Evolutionary conservation across 2,888 invertebrate species (phyloP).

Genomic region (Linyphia triangularis): DNA sequence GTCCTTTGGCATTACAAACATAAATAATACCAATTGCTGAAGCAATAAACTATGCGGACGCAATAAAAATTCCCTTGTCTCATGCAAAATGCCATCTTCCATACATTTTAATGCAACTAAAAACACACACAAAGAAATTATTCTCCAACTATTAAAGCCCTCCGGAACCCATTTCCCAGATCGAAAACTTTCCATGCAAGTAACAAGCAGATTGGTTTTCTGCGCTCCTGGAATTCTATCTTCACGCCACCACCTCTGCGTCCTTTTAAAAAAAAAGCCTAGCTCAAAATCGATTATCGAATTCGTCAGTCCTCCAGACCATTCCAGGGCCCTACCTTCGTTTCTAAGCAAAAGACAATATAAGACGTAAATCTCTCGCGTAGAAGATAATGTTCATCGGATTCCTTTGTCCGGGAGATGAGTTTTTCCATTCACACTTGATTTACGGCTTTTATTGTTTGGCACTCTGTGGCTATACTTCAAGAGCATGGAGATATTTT

Average conservation of each 20-base stretch:
- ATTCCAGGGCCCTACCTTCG: neutral
- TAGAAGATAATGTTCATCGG: conserved; percentile 40
- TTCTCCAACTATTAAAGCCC: neutral
- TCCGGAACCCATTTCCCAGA: neutral
- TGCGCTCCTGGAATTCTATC: neutral
- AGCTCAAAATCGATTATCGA: conserved; percentile 59
- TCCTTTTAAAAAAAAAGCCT: neutral
- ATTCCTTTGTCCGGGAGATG: conserved; percentile 37
- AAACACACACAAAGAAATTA: neutral
- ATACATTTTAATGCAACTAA: neutral
- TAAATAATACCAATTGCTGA: no score
- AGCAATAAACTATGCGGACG: no score
- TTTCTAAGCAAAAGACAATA: conserved; percentile 36
- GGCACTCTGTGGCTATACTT: conserved; percentile 1
- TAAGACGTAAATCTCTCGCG: conserved; percentile 55
- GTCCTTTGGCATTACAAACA: no score
- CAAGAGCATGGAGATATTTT: conserved; percentile 36
- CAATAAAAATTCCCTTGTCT: no score
- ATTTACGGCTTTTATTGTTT: conserved; percentile 68
- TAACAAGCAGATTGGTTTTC: neutral
- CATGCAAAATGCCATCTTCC: no score
- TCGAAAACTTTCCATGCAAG: neutral
- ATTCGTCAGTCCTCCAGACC: conserved; percentile 34
- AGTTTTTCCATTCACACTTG: conserved; percentile 59
- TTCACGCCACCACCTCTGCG: neutral